Conservation (phyloP, 2,797 vertebrate species). For the Eulemur coronatus region DNA sequence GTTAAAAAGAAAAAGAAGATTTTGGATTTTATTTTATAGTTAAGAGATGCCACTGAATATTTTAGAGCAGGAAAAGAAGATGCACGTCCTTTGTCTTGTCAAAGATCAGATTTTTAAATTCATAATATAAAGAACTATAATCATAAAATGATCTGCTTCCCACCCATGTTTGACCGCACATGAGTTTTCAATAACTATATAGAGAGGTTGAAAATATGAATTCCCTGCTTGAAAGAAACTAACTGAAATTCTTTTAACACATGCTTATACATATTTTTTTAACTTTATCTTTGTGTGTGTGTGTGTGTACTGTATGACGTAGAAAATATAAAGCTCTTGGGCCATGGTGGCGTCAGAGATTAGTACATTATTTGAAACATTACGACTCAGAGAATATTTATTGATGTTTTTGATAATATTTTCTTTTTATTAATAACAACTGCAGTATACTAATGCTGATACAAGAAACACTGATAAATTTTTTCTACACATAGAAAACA, state of each 20-base stretch:
- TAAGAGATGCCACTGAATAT: not conserved
- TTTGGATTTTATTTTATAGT: not conserved
- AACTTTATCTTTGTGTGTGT: not conserved
- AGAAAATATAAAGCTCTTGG: not conserved
- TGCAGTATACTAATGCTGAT: not conserved
- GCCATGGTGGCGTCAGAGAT: not conserved
- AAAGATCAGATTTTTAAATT: not conserved
- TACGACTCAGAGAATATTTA: not conserved
- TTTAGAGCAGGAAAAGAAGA: not conserved
- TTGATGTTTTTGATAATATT: not conserved
- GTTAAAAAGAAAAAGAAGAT: not conserved
- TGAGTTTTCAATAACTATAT: not conserved
- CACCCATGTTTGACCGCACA: not conserved
- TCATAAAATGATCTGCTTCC: not conserved
- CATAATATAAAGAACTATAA: not conserved
- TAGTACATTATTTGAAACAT: not conserved
- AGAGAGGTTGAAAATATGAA: not conserved
- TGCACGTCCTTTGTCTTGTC: not conserved
- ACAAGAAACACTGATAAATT: not conserved
- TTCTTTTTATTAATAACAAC: slow-evolving; percentile 3
- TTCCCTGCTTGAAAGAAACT: not conserved
- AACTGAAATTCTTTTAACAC: not conserved
- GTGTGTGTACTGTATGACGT: not conserved
- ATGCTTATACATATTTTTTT: not conserved
- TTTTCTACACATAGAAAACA: not conserved